Evolutionary conservation across 2,113 vertebrate genomes (phyloP).

Genomic region (Pithys albifrons): DNA sequence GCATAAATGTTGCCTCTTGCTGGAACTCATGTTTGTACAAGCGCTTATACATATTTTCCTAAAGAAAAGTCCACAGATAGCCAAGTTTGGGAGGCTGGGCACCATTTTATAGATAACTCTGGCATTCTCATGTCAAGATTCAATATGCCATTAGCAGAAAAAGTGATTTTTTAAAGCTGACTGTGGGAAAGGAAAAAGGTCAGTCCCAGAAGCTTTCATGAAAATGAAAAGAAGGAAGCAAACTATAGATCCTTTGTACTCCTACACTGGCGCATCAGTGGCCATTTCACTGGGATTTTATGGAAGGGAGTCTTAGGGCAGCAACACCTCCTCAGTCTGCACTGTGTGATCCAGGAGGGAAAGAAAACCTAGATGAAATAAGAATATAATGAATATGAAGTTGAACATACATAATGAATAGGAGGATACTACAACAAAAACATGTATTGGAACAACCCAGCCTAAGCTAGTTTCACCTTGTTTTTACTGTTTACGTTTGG

Average conservation of each 20-base stretch:
- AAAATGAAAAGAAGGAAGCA: neutral
- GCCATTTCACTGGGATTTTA: neutral
- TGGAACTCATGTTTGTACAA: neutral
- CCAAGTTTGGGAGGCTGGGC: neutral
- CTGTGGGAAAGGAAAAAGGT: neutral
- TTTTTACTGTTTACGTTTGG: neutral
- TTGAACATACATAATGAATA: neutral
- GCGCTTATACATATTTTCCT: neutral
- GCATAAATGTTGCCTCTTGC: neutral
- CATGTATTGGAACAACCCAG: neutral
- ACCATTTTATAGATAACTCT: neutral
- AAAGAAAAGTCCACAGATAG: neutral
- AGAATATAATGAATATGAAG: neutral
- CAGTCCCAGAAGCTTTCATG: neutral
- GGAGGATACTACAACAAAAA: neutral
- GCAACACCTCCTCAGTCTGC: neutral
- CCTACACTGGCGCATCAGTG: neutral
- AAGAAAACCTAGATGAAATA: neutral
- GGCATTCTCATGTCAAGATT: neutral
- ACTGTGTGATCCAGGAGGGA: neutral
- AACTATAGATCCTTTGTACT: neutral
- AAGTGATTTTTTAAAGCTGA: neutral
- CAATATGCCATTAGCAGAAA: neutral
- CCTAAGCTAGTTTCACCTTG: neutral
- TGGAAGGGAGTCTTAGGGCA: neutral